Conservation (phyloP, 2,888 invertebrate genomes). For the Drosophila koepferae region DNA sequence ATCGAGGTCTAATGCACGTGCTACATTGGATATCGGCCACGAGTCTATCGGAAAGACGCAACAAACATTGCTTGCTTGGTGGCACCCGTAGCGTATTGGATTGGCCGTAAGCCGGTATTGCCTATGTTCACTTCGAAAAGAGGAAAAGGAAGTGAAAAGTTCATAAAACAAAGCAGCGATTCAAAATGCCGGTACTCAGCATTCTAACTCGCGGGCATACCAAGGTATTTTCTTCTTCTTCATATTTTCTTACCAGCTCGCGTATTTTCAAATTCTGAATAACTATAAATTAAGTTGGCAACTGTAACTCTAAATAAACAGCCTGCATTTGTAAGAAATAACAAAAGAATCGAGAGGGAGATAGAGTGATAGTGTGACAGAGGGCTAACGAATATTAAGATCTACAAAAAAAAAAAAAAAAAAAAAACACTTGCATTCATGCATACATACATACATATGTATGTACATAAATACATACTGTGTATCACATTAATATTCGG, state of each 20-base stretch:
- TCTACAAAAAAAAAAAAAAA: no score
- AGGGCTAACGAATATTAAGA: background rate
- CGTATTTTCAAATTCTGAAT: background rate
- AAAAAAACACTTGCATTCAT: background rate
- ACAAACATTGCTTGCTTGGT: conserved; percentile 47
- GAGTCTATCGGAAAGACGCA: conserved; percentile 60
- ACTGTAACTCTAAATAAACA: background rate
- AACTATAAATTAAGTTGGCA: background rate
- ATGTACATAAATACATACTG: background rate
- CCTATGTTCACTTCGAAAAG: background rate
- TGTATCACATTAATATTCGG: no score
- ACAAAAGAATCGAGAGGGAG: no score
- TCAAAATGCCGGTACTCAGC: conserved; percentile 49
- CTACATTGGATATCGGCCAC: conserved; percentile 30
- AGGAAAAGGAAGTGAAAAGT: background rate
- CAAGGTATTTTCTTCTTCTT: conserved; percentile 30
- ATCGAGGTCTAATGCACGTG: conserved; percentile 30
- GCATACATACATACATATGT: background rate
- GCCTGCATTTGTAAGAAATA: no score
- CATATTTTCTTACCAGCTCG: background rate
- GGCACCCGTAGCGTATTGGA: conserved; percentile 11
- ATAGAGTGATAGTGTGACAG: no score
- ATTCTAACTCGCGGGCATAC: conserved; percentile 33
- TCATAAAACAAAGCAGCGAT: background rate
- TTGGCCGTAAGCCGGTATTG: conserved; percentile 1